phyloP scores from a whole-genome alignment of 2,888 invertebrate genomes.

The Microctonus hyperodae region DNA sequence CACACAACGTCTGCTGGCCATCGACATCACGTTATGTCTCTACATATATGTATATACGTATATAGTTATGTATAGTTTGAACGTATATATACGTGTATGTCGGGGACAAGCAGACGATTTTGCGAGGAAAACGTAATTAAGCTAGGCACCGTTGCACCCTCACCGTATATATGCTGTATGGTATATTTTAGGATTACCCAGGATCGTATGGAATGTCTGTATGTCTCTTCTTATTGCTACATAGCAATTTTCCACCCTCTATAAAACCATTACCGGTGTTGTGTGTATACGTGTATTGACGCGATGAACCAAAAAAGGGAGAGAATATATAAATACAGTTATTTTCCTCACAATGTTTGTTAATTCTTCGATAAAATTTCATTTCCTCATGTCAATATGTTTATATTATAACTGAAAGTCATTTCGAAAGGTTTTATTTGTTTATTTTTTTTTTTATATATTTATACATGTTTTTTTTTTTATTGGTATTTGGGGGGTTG shows the following conservation, averaged over 20 bases:
- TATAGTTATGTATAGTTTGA: not conserved
- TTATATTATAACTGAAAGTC: not conserved
- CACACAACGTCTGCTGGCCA: slow-evolving; percentile 43
- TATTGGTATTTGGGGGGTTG: not conserved
- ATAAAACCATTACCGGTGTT: slow-evolving; percentile 39
- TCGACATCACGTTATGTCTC: slow-evolving; percentile 4
- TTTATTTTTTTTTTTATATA: not conserved
- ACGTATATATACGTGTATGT: slow-evolving; percentile 8
- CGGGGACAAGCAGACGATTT: slow-evolving; percentile 39
- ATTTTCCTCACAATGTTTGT: slow-evolving; percentile 14
- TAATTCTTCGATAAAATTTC: not conserved
- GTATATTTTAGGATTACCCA: slow-evolving; percentile 41
- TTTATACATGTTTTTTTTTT: too few relatives aligned
- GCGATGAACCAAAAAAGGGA: not conserved
- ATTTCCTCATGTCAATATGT: not conserved
- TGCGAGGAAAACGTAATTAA: slow-evolving; percentile 46
- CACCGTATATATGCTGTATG: not conserved
- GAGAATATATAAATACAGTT: slow-evolving; percentile 18
- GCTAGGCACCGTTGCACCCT: slow-evolving; percentile 27
- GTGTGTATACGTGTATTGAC: slow-evolving; percentile 33
- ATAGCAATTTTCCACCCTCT: slow-evolving; percentile 41
- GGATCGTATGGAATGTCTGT: slow-evolving; percentile 36
- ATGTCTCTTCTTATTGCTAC: slow-evolving; percentile 37
- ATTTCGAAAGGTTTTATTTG: not conserved
- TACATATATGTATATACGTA: not conserved